Evolutionary conservation across 2,888 invertebrate species (phyloP).

Genomic region (Odontocolon sp.): DNA sequence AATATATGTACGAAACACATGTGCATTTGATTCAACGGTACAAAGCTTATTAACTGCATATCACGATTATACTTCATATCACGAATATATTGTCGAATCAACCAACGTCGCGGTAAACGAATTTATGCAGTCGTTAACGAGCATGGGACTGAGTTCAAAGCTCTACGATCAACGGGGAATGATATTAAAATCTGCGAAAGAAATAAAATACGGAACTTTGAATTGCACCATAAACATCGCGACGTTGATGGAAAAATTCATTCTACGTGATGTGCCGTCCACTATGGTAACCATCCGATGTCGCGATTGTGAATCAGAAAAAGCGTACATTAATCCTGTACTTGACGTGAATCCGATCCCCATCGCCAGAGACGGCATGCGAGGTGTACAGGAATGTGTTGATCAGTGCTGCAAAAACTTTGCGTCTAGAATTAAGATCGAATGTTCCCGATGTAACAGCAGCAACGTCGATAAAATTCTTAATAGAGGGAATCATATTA

Average conservation of each 20-base stretch:
- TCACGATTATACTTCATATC: slow-evolving; percentile 41
- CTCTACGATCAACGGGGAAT: slow-evolving; percentile 3
- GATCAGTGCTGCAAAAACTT: slow-evolving; percentile 25
- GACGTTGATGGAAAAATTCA: neutral
- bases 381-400: slow-evolving; percentile 37
- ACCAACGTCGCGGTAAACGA: slow-evolving; percentile 14
- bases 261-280: neutral
- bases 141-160: neutral
- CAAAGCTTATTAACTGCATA: slow-evolving; percentile 33
- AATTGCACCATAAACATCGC: slow-evolving; percentile 31
- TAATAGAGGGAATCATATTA: slow-evolving; percentile 35
- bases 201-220: slow-evolving; percentile 7
- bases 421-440: slow-evolving; percentile 7
- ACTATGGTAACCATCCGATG: neutral
- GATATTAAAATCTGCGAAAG: neutral
- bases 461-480: slow-evolving; percentile 19
- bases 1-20: slow-evolving; percentile 28
- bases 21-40: slow-evolving; percentile 34
- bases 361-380: neutral
- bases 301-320: neutral
- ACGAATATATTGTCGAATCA: slow-evolving; percentile 19
- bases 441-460: slow-evolving; percentile 27
- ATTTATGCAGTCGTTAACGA: slow-evolving; percentile 35
- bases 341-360: neutral
- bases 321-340: neutral